These are phyloP conservation scores for Porites rus DNA, from an alignment of 92 coral and sea anemone species.

Conservation along the genomic window DNA sequence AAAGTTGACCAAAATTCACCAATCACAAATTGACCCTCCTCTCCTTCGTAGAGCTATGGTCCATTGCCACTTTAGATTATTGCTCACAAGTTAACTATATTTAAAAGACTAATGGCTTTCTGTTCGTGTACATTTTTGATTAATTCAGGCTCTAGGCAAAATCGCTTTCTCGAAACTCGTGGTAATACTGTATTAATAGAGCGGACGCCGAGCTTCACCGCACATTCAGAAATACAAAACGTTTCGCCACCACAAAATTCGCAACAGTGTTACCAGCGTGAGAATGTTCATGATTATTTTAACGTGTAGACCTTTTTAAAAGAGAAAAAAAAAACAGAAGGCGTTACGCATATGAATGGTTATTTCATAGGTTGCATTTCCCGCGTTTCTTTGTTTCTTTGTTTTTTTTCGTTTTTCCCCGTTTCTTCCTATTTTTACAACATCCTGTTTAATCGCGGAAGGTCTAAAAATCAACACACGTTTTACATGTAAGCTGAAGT, in stretches of 20 bases:
- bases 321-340: constrained; percentile 33
- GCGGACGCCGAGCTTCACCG: constrained; percentile 6
- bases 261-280: constrained; percentile 5
- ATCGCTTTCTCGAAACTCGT: not conserved
- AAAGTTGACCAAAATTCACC: not conserved
- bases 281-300: constrained; percentile 32
- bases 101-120: not conserved
- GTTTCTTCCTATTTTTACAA: not conserved
- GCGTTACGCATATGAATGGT: constrained; percentile 7
- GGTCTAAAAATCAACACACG: not conserved
- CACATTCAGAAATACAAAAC: not conserved
- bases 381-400: not conserved
- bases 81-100: not conserved
- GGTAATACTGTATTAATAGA: not conserved
- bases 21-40: not conserved
- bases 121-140: not conserved
- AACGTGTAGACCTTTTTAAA: not conserved
- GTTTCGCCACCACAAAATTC: constrained; percentile 4
- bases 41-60: not conserved
- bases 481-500: not conserved
- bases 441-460: not conserved
- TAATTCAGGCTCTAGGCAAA: not conserved
- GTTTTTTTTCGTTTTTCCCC: no score
- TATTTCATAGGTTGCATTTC: constrained; percentile 35
- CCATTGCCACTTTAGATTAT: not conserved